Conservation (phyloP, 2,113 vertebrate species). For the Crotalus viridis region DNA sequence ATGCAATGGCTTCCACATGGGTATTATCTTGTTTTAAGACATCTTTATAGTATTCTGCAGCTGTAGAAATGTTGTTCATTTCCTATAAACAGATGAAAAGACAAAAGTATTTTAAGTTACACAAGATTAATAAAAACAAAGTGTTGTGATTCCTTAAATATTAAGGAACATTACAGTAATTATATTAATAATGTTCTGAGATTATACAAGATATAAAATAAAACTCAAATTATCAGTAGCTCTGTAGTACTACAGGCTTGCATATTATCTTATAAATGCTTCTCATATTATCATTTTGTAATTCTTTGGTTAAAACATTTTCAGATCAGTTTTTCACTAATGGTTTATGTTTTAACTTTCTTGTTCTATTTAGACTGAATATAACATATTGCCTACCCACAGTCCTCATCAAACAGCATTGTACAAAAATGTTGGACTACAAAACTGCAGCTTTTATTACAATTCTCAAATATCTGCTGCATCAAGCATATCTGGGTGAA, state of each 20-base stretch:
- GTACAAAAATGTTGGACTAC: background rate
- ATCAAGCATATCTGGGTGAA: background rate
- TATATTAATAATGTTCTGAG: background rate
- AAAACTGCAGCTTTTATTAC: background rate
- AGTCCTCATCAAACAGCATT: background rate
- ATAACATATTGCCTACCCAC: background rate
- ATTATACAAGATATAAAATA: background rate
- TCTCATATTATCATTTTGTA: background rate
- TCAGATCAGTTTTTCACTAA: background rate
- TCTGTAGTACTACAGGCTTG: background rate
- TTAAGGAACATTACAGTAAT: too few relatives aligned
- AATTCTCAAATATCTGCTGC: background rate
- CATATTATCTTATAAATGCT: background rate
- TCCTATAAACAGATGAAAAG: conserved; percentile 73
- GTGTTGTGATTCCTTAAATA: background rate
- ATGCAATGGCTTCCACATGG: conserved; percentile 93
- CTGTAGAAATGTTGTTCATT: conserved; percentile 87
- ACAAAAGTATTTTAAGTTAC: background rate
- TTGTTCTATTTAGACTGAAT: background rate
- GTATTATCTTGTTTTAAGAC: conserved; percentile 96
- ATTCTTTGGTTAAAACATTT: background rate
- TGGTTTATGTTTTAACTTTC: background rate
- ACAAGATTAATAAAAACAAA: background rate
- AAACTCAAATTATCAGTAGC: background rate
- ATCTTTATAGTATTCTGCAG: conserved; percentile 93